Conservation (phyloP, 2,113 vertebrate genomes). For the Caracal caracal region DNA sequence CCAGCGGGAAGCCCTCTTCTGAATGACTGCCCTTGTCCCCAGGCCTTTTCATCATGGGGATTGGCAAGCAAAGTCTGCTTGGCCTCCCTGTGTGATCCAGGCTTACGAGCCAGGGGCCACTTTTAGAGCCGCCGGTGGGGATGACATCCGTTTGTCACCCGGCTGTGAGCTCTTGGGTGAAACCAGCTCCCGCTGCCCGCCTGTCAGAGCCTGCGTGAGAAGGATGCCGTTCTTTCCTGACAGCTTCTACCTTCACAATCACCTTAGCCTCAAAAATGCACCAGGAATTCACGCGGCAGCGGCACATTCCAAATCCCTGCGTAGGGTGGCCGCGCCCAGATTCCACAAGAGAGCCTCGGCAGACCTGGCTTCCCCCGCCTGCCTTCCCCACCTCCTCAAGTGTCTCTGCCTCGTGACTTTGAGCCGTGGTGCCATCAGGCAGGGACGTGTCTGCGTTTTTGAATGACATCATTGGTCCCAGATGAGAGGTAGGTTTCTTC, state of each 20-base stretch:
- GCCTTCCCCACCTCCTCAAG: neutral
- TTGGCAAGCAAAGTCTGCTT: neutral
- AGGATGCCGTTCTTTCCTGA: neutral
- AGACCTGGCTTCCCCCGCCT: neutral
- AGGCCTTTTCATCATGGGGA: neutral
- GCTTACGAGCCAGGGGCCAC: neutral
- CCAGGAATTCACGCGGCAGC: neutral
- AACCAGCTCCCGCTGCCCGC: neutral
- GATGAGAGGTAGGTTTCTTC: neutral
- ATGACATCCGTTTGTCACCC: neutral
- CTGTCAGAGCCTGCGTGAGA: neutral
- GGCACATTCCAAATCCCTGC: conserved; percentile 31
- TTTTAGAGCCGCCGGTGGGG: neutral
- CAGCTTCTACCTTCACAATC: neutral
- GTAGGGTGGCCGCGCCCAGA: neutral
- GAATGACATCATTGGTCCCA: neutral
- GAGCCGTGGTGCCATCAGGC: neutral
- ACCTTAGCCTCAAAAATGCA: conserved; percentile 17
- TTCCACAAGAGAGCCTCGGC: neutral
- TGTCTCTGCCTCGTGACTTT: neutral
- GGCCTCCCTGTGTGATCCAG: neutral
- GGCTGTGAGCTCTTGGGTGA: neutral
- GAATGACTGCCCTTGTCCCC: neutral
- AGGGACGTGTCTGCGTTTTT: neutral
- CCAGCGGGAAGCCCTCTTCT: neutral